phyloP scores from a whole-genome alignment of 2,113 vertebrate genomes.

The Calidris pygmaea region DNA sequence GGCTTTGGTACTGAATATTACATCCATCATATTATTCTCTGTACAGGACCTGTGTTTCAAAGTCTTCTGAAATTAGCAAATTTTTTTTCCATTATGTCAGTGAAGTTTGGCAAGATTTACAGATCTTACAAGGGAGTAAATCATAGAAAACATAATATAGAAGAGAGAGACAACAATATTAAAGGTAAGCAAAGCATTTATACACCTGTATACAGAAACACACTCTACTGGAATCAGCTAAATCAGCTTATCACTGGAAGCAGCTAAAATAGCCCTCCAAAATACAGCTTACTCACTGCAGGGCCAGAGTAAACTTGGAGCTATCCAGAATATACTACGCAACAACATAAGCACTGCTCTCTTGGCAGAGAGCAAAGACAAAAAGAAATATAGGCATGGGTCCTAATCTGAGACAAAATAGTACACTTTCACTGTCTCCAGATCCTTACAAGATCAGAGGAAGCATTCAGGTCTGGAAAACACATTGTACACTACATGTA shows the following conservation, averaged over 20 bases:
- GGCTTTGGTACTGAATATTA: neutral
- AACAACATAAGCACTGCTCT: neutral
- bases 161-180: neutral
- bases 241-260: neutral
- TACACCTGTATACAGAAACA: neutral
- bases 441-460: neutral
- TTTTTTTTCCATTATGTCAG: neutral
- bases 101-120: neutral
- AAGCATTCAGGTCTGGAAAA: neutral
- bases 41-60: neutral
- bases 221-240: too few species aligned
- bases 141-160: neutral
- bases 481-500: accelerated
- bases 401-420: neutral
- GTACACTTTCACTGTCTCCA: neutral
- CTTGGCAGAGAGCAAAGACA: neutral
- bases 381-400: neutral
- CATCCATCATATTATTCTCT: neutral
- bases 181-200: neutral
- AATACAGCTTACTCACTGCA: neutral
- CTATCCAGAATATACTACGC: neutral
- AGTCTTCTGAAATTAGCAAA: neutral
- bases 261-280: neutral
- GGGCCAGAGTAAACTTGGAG: neutral
- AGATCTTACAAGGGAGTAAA: neutral